Evolutionary conservation across 2,888 invertebrate species (phyloP).

Genomic region (Idaea biselata): DNA sequence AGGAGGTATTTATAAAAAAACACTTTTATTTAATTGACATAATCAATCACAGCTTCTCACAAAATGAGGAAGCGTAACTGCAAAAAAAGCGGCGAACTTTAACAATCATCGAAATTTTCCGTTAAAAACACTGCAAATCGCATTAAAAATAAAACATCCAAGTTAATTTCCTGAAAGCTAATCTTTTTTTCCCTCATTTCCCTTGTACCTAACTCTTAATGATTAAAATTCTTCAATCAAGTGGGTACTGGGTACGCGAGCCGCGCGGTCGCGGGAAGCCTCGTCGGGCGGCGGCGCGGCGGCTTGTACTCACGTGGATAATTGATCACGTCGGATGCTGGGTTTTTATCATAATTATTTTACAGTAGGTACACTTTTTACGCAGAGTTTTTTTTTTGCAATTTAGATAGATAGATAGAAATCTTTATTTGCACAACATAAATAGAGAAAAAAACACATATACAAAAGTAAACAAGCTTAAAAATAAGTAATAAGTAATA

Average conservation of each 20-base stretch:
- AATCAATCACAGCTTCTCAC: neutral
- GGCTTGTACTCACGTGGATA: conserved; percentile 46
- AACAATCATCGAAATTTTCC: neutral
- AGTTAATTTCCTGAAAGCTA: conserved; percentile 26
- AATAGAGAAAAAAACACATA: no score
- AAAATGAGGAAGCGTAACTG: neutral
- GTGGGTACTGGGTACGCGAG: conserved; percentile 32
- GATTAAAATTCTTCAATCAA: conserved; percentile 48
- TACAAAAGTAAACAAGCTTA: no score
- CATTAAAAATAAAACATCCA: conserved; percentile 10
- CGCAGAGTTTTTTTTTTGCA: no score
- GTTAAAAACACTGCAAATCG: conserved; percentile 1
- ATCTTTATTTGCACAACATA: no score
- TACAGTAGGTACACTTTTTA: no score
- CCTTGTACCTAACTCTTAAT: conserved; percentile 26
- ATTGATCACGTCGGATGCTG: conserved; percentile 52
- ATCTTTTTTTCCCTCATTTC: conserved; percentile 21
- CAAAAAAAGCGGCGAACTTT: neutral
- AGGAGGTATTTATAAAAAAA: neutral
- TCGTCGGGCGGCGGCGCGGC: conserved; percentile 32
- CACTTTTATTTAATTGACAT: neutral
- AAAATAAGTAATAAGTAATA: no score
- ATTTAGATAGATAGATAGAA: no score
- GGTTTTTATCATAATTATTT: no score
- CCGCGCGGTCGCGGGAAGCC: conserved; percentile 32